Percentiles rank a stretch among this genome's conserved stretches.
These are phyloP conservation scores for Clamator glandarius DNA, from an alignment of 2,797 vertebrate species.

Conservation along the genomic window DNA sequence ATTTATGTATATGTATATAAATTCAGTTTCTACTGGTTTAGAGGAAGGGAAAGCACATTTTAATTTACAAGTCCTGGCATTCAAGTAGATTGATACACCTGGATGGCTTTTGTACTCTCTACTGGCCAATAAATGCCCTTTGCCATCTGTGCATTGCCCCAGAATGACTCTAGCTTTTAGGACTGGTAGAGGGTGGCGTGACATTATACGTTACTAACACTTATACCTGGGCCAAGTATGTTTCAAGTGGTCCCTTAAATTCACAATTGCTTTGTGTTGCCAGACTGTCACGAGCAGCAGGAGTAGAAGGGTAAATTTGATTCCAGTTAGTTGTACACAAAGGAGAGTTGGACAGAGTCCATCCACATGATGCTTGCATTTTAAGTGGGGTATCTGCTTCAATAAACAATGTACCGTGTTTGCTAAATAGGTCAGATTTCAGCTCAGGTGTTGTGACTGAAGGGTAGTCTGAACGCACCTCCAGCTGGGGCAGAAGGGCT, in stretches of 20 bases:
- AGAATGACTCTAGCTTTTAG: neutral
- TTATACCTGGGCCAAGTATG: neutral
- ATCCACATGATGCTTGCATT: neutral
- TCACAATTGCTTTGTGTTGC: neutral
- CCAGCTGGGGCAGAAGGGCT: neutral
- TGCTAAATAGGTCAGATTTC: neutral
- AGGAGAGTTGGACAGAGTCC: constrained; percentile 10
- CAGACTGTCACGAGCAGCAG: neutral
- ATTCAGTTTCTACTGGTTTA: neutral
- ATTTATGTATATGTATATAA: neutral
- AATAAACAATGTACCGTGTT: neutral
- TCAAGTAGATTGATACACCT: neutral
- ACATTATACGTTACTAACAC: neutral
- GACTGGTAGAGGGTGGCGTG: neutral
- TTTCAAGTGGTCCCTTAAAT: neutral
- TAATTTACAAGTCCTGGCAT: neutral
- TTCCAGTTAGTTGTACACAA: neutral
- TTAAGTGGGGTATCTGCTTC: neutral
- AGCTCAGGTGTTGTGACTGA: neutral
- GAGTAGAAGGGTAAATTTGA: neutral
- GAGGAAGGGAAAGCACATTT: neutral
- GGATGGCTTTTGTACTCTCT: neutral
- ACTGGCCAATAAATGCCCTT: neutral
- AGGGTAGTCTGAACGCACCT: neutral
- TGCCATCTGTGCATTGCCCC: neutral